Evolutionary conservation across 2,113 vertebrate species (phyloP), one percentile per base, ranked within the genome.

Genomic region (Amazona vittata): DNA sequence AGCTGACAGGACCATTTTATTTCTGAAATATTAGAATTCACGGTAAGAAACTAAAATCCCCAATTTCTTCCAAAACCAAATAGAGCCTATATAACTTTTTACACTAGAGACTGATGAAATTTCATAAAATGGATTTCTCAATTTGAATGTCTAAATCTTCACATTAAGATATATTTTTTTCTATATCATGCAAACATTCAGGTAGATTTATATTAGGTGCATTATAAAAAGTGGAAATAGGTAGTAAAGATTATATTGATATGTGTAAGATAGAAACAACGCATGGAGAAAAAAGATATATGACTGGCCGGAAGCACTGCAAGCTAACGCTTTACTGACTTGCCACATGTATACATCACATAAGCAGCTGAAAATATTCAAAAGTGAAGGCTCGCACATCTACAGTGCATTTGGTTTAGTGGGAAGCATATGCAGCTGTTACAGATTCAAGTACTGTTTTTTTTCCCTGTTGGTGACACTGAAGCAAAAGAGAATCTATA

Each of bases 341-440:
- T 94, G 93, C 85, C 86, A 95, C 96, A 95, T 92, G 73, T 94
- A 95, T 94, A 93, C 69, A 91, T 89, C 89, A 83, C 82, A 96
- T 90, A 96, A 93, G 79, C 93, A 94, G 91, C 75, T 97, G 92
- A 93, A 96, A 95, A 91, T 95, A 94, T 93, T 96, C 95, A 95
- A 85, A 94, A 87, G 83, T 81, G 71, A 83, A 82, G 86, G 81
- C 67, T 94, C 12, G 6, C 92, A 93, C 79, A 89, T 89, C 65
- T 81, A 92, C 70, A 87, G 67, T 79, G 84, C 55, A 53, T 86
- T 96, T 1, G 0, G 39, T 91, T 91, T 77, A 60, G 55, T n/a
- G 68, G 64, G 46, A 95, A 93, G 52, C 0, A 0, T 77, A 69
- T 79, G 81, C 93, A 96, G 94, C 93, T 97, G 94, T 86, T 95